Percentiles rank a stretch among this genome's conserved stretches.
These are phyloP conservation scores for Vidua chalybeata DNA, from an alignment of 2,113 vertebrate genomes.

Conservation along the genomic window DNA sequence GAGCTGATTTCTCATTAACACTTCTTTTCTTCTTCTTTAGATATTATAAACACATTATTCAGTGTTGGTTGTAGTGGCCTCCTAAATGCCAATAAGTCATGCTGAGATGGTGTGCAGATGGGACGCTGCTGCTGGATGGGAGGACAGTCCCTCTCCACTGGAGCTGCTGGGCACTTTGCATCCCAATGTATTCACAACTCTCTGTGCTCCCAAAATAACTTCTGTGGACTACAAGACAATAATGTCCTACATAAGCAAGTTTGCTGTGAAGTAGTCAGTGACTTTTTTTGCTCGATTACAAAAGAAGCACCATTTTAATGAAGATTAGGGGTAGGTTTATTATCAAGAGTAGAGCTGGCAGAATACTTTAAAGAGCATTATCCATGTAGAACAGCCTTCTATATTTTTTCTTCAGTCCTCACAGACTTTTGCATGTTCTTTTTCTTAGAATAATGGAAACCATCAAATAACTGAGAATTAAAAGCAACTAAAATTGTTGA, in stretches of 20 bases:
- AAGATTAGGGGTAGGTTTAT: background rate
- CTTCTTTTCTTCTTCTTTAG: conserved; percentile 54
- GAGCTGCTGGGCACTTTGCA: background rate
- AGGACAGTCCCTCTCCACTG: fast-evolving
- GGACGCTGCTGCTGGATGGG: background rate
- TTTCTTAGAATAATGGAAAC: background rate
- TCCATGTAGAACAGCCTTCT: background rate
- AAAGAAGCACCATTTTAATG: background rate
- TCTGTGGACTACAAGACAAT: background rate
- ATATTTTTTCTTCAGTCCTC: background rate
- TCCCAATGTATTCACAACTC: background rate
- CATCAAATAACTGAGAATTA: background rate
- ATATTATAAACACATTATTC: conserved; percentile 48
- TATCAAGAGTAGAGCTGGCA: background rate
- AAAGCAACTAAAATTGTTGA: background rate
- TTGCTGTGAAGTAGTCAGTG: background rate
- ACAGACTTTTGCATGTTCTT: background rate
- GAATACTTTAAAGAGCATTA: background rate
- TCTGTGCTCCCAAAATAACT: background rate
- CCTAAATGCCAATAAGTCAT: conserved; percentile 12
- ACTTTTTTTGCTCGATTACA: background rate
- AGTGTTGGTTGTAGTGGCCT: background rate
- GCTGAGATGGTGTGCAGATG: background rate
- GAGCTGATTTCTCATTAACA: conserved; percentile 66
- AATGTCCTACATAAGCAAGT: background rate